Evolutionary conservation across 2,797 vertebrate genomes (phyloP).

Genomic region (Gymnothorax javanicus): DNA sequence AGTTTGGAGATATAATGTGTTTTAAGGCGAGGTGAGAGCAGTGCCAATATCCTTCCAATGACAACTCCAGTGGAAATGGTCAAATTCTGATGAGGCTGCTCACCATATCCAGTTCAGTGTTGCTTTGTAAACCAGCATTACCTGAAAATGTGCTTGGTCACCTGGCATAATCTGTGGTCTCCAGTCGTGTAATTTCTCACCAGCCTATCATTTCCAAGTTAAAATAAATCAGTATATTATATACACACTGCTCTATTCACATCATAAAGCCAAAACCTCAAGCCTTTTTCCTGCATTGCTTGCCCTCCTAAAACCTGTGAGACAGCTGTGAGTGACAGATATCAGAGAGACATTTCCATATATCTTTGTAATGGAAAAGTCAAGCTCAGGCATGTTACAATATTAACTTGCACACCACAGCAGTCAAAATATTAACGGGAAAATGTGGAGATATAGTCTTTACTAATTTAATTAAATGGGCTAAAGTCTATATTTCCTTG

Average conservation of each 20-base stretch:
- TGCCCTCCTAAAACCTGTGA: background rate
- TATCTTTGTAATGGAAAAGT: background rate
- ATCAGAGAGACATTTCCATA: background rate
- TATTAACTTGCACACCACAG: background rate
- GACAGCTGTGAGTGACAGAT: slow-evolving; percentile 7
- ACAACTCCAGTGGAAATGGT: background rate
- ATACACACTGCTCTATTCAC: background rate
- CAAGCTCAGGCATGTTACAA: background rate
- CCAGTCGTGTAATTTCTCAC: background rate
- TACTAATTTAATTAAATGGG: background rate
- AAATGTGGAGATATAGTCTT: background rate
- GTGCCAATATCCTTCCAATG: too few relatives aligned
- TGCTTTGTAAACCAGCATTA: background rate
- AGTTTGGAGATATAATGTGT: too few relatives aligned
- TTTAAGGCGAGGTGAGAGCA: too few relatives aligned
- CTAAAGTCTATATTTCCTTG: background rate
- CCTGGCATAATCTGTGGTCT: background rate
- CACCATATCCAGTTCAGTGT: background rate
- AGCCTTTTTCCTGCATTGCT: background rate
- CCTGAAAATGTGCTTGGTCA: background rate
- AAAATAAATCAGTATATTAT: background rate
- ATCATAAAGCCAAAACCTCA: background rate
- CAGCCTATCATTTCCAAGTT: background rate
- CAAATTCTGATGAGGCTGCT: background rate
- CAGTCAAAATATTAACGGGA: background rate